Percentiles rank a stretch among this genome's conserved stretches.
phyloP scores from a whole-genome alignment of 2,797 vertebrate species.

The Darevskia nairensis region DNA sequence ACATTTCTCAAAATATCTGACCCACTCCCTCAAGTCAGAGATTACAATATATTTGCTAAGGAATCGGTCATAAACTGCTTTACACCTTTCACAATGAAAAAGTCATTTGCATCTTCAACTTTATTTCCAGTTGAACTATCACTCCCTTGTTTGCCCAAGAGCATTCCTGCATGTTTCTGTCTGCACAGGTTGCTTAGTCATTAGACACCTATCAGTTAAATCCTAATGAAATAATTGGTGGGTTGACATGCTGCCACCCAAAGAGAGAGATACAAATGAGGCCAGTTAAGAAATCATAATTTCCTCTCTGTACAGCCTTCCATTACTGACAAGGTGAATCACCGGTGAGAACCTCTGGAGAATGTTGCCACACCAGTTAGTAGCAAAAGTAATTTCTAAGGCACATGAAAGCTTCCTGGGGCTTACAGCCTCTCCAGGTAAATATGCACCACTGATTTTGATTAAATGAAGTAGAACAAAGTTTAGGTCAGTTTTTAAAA shows the following conservation, averaged over 20 bases:
- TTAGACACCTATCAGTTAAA: constrained; percentile 18
- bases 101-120: neutral
- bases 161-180: neutral
- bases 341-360: neutral
- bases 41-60: neutral
- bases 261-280: neutral
- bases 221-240: constrained; percentile 18
- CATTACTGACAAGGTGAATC: neutral
- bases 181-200: neutral
- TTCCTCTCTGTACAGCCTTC: neutral
- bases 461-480: neutral
- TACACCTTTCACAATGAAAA: neutral
- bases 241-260: neutral
- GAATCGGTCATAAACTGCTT: neutral
- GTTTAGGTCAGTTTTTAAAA: neutral
- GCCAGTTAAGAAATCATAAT: neutral
- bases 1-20: no score
- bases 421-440: neutral
- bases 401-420: neutral
- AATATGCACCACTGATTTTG: no score
- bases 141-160: neutral
- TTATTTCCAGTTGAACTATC: neutral
- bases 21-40: neutral
- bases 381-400: neutral
- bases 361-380: neutral